Conservation (phyloP, 53 echinoderm and acorn worm species). For the Holothuria scabra region DNA sequence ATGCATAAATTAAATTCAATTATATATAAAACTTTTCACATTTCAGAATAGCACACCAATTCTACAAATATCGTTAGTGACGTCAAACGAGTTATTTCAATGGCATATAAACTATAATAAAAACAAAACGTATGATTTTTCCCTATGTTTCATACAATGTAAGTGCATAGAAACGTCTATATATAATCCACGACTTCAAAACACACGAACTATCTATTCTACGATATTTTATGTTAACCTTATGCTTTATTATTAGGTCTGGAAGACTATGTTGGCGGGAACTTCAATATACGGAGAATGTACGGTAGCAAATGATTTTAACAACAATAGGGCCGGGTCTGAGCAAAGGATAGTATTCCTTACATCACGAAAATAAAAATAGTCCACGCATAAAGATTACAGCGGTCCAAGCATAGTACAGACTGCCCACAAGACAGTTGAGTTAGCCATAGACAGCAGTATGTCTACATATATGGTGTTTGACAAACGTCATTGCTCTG, state of each 20-base stretch:
- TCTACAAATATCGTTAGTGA: constrained; percentile 27
- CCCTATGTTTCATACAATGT: constrained; percentile 17
- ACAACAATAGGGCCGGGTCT: too few species aligned
- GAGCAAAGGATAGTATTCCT: too few species aligned
- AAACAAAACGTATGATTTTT: not conserved
- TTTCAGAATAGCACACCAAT: constrained; percentile 46
- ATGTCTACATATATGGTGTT: too few species aligned
- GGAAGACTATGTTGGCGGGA: constrained; percentile 29
- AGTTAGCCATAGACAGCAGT: too few species aligned
- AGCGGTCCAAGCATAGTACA: too few species aligned
- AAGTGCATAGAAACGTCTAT: constrained; percentile 50
- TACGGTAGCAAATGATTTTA: too few species aligned
- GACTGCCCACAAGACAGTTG: too few species aligned
- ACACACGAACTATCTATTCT: constrained; percentile 22
- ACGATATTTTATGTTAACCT: constrained; percentile 7
- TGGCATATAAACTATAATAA: constrained; percentile 3
- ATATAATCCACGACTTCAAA: constrained; percentile 39
- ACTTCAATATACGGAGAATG: constrained; percentile 3
- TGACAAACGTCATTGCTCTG: too few species aligned
- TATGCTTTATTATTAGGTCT: constrained; percentile 12
- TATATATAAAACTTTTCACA: constrained; percentile 34
- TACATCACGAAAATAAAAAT: too few species aligned
- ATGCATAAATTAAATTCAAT: constrained; percentile 21
- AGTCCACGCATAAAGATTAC: too few species aligned
- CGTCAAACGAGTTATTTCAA: constrained; percentile 18